Conservation (phyloP, 2,797 vertebrate genomes). For the Brachyalestes nurse region DNA sequence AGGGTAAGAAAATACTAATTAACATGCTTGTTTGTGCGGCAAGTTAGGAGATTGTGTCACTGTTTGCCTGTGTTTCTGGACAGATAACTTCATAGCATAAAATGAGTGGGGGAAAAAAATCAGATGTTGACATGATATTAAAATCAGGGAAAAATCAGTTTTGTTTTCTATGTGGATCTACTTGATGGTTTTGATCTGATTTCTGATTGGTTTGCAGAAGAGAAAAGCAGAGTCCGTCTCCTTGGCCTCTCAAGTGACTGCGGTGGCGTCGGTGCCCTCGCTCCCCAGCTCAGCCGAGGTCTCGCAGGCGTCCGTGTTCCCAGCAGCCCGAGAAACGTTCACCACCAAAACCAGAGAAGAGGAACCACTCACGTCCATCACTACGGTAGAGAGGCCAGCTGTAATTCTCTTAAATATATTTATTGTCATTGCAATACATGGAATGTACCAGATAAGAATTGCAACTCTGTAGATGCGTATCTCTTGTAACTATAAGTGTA, state of each 20-base stretch:
- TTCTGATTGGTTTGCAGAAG: constrained; percentile 78
- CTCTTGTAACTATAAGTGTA: no score
- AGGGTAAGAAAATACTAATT: no score
- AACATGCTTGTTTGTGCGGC: no score
- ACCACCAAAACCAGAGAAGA: constrained; percentile 75
- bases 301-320: constrained; percentile 86
- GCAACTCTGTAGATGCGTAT: no score
- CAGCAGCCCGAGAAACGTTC: constrained; percentile 81
- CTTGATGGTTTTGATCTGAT: background rate
- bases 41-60: no score
- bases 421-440: no score
- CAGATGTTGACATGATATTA: background rate
- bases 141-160: no score
- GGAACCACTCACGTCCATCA: constrained; percentile 76
- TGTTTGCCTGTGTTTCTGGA: no score
- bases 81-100: no score
- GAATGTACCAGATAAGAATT: no score
- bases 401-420: no score
- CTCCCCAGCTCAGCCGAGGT: constrained; percentile 85
- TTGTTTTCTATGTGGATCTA: no score
- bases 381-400: constrained; percentile 68
- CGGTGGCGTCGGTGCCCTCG: constrained; percentile 84
- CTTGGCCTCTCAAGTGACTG: constrained; percentile 79
- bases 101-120: background rate
- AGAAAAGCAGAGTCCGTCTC: constrained; percentile 90